These are phyloP conservation scores for Paradisaea rubra DNA, from an alignment of 2,113 vertebrate genomes.

Conservation along the genomic window DNA sequence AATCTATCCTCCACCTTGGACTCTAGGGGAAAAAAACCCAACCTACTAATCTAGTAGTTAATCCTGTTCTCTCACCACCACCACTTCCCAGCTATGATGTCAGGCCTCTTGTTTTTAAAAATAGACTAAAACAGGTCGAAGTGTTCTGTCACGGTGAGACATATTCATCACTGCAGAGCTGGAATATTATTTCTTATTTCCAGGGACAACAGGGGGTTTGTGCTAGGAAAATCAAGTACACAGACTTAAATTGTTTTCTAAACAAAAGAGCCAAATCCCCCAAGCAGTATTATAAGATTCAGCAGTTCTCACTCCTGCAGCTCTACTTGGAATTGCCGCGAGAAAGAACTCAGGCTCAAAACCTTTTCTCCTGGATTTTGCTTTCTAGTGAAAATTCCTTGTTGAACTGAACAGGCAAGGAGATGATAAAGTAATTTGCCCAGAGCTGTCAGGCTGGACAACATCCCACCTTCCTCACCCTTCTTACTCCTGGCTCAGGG, in stretches of 20 bases:
- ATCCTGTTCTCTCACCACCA: neutral
- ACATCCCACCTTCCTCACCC: neutral
- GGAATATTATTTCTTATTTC: neutral
- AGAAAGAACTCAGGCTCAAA: neutral
- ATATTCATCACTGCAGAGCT: neutral
- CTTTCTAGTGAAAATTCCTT: neutral
- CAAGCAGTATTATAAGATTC: neutral
- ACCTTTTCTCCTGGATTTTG: neutral
- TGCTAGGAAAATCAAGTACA: neutral
- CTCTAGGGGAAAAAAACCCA: neutral
- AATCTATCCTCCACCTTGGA: neutral
- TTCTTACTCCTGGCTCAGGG: neutral
- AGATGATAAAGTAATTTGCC: slow-evolving; percentile 10
- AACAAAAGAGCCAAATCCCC: neutral
- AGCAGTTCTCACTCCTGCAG: neutral
- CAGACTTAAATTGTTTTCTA: neutral
- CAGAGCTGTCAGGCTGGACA: neutral
- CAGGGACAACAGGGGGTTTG: neutral
- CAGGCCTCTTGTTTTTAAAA: neutral
- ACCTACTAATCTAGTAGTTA: neutral
- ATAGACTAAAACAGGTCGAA: neutral
- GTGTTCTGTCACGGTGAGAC: neutral
- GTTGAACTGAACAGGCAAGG: neutral
- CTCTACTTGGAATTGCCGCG: rapidly evolving
- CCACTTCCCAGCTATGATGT: neutral